A percentile compares a stretch with the other conserved stretches of the same genome.
Evolutionary conservation across 2,797 vertebrate species (phyloP).

Genomic region (Distichodus sexfasciatus): DNA sequence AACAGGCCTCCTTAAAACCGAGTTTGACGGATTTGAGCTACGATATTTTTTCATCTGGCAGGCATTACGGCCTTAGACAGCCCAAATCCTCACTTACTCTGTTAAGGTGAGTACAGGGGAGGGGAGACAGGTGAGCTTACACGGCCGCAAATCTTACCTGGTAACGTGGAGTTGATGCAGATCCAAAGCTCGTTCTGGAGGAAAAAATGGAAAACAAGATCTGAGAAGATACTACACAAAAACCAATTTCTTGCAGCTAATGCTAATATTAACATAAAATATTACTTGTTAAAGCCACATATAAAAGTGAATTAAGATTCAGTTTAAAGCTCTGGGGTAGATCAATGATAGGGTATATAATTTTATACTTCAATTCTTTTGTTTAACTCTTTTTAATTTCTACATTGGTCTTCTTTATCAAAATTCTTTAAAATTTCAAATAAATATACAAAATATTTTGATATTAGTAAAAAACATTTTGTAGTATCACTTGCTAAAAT

Average conservation of each 20-base stretch:
- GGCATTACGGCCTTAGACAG: constrained; percentile 32
- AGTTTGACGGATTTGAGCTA: constrained; percentile 23
- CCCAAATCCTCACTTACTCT: constrained; percentile 32
- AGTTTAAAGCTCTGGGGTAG: background rate
- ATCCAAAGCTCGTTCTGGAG: constrained; percentile 82
- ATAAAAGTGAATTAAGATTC: too few species aligned
- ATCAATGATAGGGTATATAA: too few species aligned
- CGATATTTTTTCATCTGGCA: constrained; percentile 40
- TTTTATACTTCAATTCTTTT: too few species aligned
- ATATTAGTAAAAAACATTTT: too few species aligned
- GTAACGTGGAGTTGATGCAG: constrained; percentile 87
- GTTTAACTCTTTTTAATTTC: too few species aligned
- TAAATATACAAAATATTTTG: too few species aligned
- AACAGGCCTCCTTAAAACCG: constrained; percentile 18
- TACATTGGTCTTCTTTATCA: too few species aligned
- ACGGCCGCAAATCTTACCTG: constrained; percentile 72
- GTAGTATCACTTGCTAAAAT: too few species aligned
- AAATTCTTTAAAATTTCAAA: too few species aligned
- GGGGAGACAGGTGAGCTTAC: constrained; percentile 30
- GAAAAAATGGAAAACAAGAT: constrained; percentile 9
- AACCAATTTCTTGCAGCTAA: background rate
- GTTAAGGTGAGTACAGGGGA: constrained; percentile 25
- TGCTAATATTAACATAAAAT: background rate
- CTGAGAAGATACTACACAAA: background rate
- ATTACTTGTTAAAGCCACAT: too few species aligned